Evolutionary conservation across 2,888 invertebrate genomes (phyloP), one percentile per base, ranked within the genome.

Genomic region (Archaeoteleia sp.): DNA sequence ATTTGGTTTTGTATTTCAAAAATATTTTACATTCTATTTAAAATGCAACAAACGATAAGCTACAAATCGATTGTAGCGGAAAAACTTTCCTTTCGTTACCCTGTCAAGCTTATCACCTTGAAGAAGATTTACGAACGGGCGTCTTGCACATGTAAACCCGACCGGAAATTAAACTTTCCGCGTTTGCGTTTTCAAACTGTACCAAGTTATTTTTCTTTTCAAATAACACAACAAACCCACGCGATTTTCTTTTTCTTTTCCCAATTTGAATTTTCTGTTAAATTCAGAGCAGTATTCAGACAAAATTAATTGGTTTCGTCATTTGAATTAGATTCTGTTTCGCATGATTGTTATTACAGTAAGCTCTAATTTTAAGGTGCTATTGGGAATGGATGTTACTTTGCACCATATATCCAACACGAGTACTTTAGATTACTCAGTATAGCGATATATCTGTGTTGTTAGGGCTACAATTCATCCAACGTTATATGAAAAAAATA

Each of bases 41-140:
- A 49, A 54, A 32, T 15, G 14, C 39, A 39, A 29, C 46, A 39
- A 61, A 53, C 48, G 48, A 57, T 57, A 61, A 48, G 57, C 53
- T 66, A 49, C 54, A 43, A 61, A 66, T 66, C 65, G 69, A 66
- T 69, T 49, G 46, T 46, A 53, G 42, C 23, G 43, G 57, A 65
- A 69, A 65, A 61, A 69, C 42, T 48, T 61, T 61, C 42, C 61
- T 61, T 65, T 61, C 55, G 42, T 46, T 55, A 13, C 25, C 37
- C 48, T 35, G 48, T 48, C 61, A 54, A 48, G 53, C 62, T 61
- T 61, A 66, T 66, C 65, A 61, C 53, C 34, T 39, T 30, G 35
- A 29, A 5, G 32, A 57, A 70, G 53, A 70, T 70, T 62, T 70
- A 66, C 62, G 57, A 40, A 66, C 23, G 45, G 49, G 46, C 35